A percentile compares a stretch with the other conserved stretches of the same genome.
phyloP scores from a whole-genome alignment of 2,113 vertebrate species.

The Zootoca vivipara region DNA sequence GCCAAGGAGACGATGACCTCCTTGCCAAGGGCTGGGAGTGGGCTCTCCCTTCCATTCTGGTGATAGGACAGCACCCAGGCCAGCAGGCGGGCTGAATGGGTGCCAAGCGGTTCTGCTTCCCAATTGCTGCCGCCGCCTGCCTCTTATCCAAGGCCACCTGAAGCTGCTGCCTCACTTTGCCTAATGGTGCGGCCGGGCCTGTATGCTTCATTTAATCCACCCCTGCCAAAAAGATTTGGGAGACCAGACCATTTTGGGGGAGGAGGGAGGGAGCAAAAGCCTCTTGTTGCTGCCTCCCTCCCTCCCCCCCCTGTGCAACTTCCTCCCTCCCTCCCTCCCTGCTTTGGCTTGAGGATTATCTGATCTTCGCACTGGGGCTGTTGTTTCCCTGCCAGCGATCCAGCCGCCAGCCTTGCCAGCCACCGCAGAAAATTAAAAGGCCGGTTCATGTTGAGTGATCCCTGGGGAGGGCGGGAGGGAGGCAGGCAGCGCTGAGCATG shows the following conservation, averaged over 20 bases:
- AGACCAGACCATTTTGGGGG: background rate
- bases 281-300: background rate
- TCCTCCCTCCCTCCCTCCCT: slow-evolving; percentile 4
- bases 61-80: too few relatives aligned
- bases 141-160: too few relatives aligned
- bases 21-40: too few relatives aligned
- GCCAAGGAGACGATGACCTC: too few relatives aligned
- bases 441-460: slow-evolving; percentile 79
- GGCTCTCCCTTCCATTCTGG: too few relatives aligned
- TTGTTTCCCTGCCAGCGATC: slow-evolving; percentile 67
- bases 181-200: too few relatives aligned
- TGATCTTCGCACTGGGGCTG: slow-evolving; percentile 45
- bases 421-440: slow-evolving; percentile 82
- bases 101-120: too few relatives aligned
- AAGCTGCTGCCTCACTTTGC: too few relatives aligned
- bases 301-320: slow-evolving; percentile 26
- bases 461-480: slow-evolving; percentile 69
- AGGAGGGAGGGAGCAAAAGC: background rate
- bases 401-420: slow-evolving; percentile 68
- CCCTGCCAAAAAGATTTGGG: background rate
- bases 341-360: background rate
- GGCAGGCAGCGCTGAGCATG: slow-evolving; percentile 52
- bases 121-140: too few relatives aligned
- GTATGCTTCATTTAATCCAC: too few relatives aligned
- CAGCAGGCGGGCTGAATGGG: too few relatives aligned